These are phyloP conservation scores for Synanceia verrucosa DNA, from an alignment of 2,797 vertebrate species.

Conservation along the genomic window DNA sequence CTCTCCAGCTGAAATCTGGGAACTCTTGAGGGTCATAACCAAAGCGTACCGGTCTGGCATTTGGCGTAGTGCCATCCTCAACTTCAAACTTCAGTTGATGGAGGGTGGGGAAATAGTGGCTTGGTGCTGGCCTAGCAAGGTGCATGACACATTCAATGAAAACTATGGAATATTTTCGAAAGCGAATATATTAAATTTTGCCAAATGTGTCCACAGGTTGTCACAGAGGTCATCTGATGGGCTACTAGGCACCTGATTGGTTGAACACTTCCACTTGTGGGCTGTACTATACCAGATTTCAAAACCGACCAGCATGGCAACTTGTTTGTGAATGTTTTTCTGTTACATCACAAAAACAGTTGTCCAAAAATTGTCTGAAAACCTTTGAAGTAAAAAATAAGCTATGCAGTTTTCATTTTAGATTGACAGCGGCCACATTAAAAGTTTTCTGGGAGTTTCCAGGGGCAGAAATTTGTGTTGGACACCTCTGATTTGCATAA, in stretches of 20 bases:
- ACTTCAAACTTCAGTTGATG: conserved; percentile 93
- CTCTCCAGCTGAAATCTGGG: conserved; percentile 92
- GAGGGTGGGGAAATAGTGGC: conserved; percentile 89
- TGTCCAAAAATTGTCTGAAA: background rate
- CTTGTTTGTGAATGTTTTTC: background rate
- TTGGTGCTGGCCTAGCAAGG: conserved; percentile 81
- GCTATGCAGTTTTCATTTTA: background rate
- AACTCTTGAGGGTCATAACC: conserved; percentile 88
- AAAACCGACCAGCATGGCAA: background rate
- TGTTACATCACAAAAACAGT: background rate
- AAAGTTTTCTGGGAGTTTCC: background rate
- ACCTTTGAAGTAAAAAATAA: background rate
- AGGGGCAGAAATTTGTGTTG: background rate
- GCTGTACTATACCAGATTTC: background rate
- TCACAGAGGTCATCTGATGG: too few relatives aligned
- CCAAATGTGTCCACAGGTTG: background rate
- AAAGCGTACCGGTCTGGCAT: conserved; percentile 85
- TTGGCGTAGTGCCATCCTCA: conserved; percentile 87
- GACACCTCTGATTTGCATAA: background rate
- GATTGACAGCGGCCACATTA: background rate
- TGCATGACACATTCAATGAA: background rate
- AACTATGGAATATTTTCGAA: background rate
- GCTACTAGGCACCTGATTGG: background rate
- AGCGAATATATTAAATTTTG: background rate
- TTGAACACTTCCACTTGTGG: too few relatives aligned